Evolutionary conservation across 2,113 vertebrate species (phyloP).

Genomic region (Thryonomys swinderianus): DNA sequence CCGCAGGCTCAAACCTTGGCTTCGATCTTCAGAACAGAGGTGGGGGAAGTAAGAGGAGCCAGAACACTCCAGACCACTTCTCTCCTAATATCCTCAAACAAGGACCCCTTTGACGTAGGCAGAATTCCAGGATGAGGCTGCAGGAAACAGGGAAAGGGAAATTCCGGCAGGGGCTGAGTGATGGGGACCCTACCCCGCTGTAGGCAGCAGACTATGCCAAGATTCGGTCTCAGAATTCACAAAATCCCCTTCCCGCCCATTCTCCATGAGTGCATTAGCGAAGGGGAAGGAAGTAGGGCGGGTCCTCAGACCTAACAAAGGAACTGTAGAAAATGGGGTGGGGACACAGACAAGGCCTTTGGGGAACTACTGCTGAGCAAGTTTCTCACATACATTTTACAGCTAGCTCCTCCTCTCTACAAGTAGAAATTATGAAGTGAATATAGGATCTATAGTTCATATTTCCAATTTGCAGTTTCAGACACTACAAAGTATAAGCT

Average conservation of each 20-base stretch:
- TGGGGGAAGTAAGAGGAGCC: background rate
- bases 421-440: background rate
- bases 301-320: constrained; percentile 74
- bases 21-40: background rate
- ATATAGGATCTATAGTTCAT: background rate
- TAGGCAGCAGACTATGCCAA: constrained; percentile 35
- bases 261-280: constrained; percentile 40
- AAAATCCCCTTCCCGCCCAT: constrained; percentile 71
- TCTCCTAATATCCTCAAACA: constrained; percentile 3
- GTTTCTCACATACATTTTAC: background rate
- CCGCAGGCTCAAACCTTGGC: background rate
- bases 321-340: constrained; percentile 56
- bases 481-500: background rate
- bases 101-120: constrained; percentile 56
- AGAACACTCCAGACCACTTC: background rate
- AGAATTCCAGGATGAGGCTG: constrained; percentile 76
- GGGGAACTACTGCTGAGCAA: background rate
- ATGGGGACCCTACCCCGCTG: constrained; percentile 50
- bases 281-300: constrained; percentile 80
- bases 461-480: background rate
- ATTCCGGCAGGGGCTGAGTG: constrained; percentile 41
- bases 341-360: background rate
- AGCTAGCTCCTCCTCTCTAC: background rate
- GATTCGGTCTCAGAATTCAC: constrained; percentile 46
- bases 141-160: constrained; percentile 78